Base-by-base conservation (phyloP, 1,140 invertebrate species). In the Heliothis subflexa region DNA sequence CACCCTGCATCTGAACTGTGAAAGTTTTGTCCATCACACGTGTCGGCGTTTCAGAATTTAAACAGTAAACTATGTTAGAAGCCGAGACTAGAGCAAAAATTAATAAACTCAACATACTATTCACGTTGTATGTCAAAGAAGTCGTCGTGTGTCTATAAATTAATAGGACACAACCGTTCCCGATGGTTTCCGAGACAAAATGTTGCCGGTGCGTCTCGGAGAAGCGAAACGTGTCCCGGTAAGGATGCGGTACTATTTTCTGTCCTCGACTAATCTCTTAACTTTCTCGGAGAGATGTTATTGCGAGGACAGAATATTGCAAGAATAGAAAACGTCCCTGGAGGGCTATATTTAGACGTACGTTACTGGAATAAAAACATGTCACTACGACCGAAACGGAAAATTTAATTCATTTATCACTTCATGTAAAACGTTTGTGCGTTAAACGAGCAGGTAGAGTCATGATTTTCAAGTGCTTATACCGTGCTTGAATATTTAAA, bases 151-250 rank as follows among this genome's bases (percentile, higher is more conserved):
- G 54, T 71, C 54, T 28, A 68, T 49, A 62, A 62, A 81, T 80
- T 57, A 76, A 70, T 55, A 61, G 55, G 61, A 74, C 84, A 87
- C 88, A 83, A 86, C 88, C 89, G 88, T 80, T 78, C 86, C 49
- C 84, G 85, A 59, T 77, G 82, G 78, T 86, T 83, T 81, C 85
- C 78, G 78, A 82, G 80, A 81, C 84, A 85, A 82, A 89, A 88
- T 91, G 89, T 87, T 88, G 59, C 59, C n/a, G 62, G 68, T 78
- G 55, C 57, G 45, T 40, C 73, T 14, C 45, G 64, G 76, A 82
- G 57, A 55, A 40, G 25, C 28, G 59, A 55, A 78, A 50, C 25
- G 33, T 74, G 33, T 75, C 55, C 62, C 47, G 11, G 21, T 73
- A 73, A 54, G 80, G 76, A 81, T 75, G 49, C 59, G 76, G 62